Conservation (phyloP, 2,797 vertebrate genomes). For the Luscinia megarhynchos region DNA sequence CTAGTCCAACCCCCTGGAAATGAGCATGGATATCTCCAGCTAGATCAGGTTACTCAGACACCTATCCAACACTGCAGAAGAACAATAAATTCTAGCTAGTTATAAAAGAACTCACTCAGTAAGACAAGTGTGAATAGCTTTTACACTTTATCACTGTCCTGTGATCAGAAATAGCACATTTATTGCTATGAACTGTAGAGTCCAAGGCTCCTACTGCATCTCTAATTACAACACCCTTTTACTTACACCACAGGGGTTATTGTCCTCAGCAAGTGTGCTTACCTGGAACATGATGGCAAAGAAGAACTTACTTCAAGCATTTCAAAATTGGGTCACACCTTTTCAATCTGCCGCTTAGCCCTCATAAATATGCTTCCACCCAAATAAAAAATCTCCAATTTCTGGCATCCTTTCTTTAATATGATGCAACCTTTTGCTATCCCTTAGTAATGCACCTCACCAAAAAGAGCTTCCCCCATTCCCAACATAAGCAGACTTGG, state of each 20-base stretch:
- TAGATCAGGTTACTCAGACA: background rate
- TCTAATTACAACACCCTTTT: background rate
- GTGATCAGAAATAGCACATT: background rate
- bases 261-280: background rate
- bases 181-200: background rate
- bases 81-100: background rate
- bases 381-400: background rate
- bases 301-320: background rate
- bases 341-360: background rate
- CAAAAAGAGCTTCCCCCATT: background rate
- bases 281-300: background rate
- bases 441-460: background rate
- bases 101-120: background rate
- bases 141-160: background rate
- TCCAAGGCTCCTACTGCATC: background rate
- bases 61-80: background rate
- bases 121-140: background rate
- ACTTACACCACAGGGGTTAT: background rate
- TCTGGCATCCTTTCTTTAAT: background rate
- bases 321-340: background rate
- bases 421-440: fast-evolving
- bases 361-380: background rate
- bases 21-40: background rate
- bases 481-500: background rate
- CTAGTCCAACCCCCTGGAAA: background rate